phyloP scores from a whole-genome alignment of 2,797 vertebrate genomes.

The Forpus xanthops region DNA sequence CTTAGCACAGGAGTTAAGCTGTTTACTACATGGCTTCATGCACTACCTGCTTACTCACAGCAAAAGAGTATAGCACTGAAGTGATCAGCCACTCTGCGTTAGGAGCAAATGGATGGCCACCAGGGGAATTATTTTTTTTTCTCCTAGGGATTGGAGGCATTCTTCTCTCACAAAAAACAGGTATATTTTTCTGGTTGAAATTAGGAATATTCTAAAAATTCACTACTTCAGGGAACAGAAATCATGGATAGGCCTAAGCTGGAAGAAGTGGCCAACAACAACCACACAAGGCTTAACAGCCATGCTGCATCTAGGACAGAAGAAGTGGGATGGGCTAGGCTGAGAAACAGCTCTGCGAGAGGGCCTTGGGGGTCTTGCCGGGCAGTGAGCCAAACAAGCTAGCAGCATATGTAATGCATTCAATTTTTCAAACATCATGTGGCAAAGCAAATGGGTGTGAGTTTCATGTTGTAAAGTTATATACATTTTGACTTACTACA shows the following conservation, averaged over 20 bases:
- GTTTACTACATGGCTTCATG: neutral
- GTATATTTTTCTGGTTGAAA: neutral
- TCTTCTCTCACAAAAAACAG: neutral
- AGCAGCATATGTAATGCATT: rapidly evolving
- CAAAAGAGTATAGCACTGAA: neutral
- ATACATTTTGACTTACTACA: neutral
- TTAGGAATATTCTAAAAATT: neutral
- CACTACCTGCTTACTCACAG: neutral
- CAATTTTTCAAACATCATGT: rapidly evolving
- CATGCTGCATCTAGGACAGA: neutral
- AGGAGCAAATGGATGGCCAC: neutral
- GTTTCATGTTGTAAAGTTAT: neutral
- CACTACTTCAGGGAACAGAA: neutral
- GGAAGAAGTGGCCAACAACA: neutral
- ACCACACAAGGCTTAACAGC: rapidly evolving
- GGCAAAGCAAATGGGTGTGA: neutral
- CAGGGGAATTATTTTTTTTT: neutral
- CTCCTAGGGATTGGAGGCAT: neutral
- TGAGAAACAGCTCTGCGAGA: neutral
- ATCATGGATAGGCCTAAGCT: neutral
- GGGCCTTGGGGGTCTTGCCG: neutral
- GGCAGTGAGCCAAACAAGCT: neutral
- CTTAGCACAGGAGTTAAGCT: neutral
- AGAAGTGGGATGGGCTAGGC: neutral
- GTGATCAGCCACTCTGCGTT: neutral